Conservation (phyloP, 2,797 vertebrate species). For the Sciurus vulgaris region DNA sequence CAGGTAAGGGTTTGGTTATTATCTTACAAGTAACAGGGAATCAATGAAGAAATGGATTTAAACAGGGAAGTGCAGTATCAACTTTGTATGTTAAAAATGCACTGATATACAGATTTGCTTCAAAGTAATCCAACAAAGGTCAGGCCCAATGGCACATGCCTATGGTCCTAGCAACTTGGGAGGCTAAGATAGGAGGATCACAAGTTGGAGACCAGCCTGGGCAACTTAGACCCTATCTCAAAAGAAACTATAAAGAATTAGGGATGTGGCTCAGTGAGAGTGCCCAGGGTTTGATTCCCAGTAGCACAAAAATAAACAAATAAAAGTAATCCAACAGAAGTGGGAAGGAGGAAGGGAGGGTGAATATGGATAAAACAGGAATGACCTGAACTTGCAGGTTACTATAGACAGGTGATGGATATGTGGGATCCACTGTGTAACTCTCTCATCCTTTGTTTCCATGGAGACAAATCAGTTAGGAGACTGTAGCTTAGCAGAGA, state of each 20-base stretch:
- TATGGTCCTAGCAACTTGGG: too few species aligned
- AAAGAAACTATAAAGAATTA: too few species aligned
- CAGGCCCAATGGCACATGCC: too few species aligned
- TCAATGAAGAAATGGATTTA: not conserved
- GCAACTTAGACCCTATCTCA: too few species aligned
- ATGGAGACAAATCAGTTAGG: not conserved
- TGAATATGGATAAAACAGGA: not conserved
- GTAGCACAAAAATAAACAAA: too few species aligned
- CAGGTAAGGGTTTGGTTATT: not conserved
- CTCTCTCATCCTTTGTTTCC: not conserved
- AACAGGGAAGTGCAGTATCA: not conserved
- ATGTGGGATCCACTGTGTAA: not conserved
- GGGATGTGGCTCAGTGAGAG: too few species aligned
- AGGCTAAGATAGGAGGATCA: too few species aligned
- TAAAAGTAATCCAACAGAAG: not conserved
- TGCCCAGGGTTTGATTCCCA: too few species aligned
- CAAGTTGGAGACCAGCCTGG: too few species aligned
- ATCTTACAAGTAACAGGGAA: conserved; percentile 4
- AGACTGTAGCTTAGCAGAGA: not conserved
- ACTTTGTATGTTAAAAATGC: not conserved
- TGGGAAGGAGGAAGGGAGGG: not conserved
- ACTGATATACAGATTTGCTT: not conserved
- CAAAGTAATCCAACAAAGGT: not conserved
- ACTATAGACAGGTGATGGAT: not conserved
- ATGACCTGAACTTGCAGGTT: not conserved